Evolutionary conservation across 2,797 vertebrate genomes (phyloP), one percentile per base, ranked within the genome.

Genomic region (Labroides dimidiatus): DNA sequence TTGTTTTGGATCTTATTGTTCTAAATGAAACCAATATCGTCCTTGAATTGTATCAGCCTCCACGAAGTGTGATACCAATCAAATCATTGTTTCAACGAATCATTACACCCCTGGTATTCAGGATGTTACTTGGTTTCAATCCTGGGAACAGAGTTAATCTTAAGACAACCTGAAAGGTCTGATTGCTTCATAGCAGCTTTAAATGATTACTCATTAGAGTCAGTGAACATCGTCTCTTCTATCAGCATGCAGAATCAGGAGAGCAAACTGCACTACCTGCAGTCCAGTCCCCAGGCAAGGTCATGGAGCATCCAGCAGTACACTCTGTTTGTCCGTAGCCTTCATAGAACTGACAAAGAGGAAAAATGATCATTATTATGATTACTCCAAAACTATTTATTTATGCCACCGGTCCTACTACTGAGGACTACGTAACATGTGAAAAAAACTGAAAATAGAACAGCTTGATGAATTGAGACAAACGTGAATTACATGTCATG

Each of bases 321-420:
- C 97, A 98, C 86, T 99, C 97, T 0, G 97, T 99, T 86, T 99
- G 97, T 67, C 97, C 97, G 4, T 98, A 99, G 17, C 96, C 97
- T 93, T 99, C 97, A 63, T 96, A 98, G 87, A 99, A 97, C 97
- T 99, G 84, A 27, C 14, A 77, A 12, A 55, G 23, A 70, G 10
- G 20, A 58, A 45, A 1, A 3, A 13, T 1, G 4, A 20, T 63
- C 14, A 39, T 44, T 6, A 3, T 8, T 9, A 11, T 50, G 3
- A 27, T 13, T 21, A 19, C 21, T 20, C 10, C 2, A 3, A 3
- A 43, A n/a, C n/a, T n/a, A n/a, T n/a, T n/a, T n/a, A n/a, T n/a
- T 6, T 15, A 19, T 44, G 41, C 6, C 39, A 39, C 13, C 6
- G 30, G 24, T 41, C 15, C 11, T 21, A 10, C 16, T 33, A 10